A percentile compares a stretch with the other conserved stretches of the same genome.
Evolutionary conservation across 1,140 invertebrate species (phyloP).

Genomic region (Heliothis subflexa): DNA sequence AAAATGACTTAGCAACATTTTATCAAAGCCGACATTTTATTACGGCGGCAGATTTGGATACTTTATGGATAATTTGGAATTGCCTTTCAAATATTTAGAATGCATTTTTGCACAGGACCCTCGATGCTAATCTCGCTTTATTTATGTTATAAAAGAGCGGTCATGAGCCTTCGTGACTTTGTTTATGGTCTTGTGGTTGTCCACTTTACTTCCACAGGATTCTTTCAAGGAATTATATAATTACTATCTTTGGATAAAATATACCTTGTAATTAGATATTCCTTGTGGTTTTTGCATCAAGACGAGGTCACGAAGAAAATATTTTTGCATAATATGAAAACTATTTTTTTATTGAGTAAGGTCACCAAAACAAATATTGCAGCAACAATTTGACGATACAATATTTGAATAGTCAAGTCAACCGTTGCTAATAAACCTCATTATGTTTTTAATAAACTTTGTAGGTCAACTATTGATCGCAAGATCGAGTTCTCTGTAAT

Average conservation of each 20-base stretch:
- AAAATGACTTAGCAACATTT: background rate
- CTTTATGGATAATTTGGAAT: background rate
- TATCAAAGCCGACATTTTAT: no score
- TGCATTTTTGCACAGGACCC: background rate
- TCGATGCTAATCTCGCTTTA: background rate
- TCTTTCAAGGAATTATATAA: constrained; percentile 1
- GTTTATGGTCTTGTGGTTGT: constrained; percentile 6
- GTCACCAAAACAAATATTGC: background rate
- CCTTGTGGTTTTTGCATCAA: background rate
- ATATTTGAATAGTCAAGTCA: background rate
- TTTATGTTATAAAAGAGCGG: constrained; percentile 1
- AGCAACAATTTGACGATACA: background rate
- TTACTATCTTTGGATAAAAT: background rate
- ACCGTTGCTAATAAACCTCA: constrained; percentile 12
- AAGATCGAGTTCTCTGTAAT: background rate
- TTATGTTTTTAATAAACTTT: constrained; percentile 17
- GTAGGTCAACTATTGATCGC: constrained; percentile 28
- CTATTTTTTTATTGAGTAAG: no score
- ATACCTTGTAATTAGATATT: background rate
- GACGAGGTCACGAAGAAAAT: no score
- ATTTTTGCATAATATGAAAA: no score
- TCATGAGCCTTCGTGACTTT: constrained; percentile 18
- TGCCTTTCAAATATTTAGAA: background rate
- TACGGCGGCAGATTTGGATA: no score
- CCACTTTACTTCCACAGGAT: background rate